phyloP scores from a whole-genome alignment of 2,888 invertebrate genomes.

The Allacma fusca region DNA sequence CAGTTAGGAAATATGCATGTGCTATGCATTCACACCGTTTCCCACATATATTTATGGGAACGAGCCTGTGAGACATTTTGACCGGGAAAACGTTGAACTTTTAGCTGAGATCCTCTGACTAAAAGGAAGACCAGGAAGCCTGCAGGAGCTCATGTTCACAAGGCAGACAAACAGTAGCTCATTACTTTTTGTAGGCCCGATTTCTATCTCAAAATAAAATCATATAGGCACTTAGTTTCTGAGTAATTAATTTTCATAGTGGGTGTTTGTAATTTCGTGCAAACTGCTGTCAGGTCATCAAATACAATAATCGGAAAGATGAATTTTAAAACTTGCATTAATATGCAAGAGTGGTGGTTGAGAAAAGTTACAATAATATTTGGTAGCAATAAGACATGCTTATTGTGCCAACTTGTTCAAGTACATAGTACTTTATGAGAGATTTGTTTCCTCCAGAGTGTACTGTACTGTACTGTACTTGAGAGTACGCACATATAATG shows the following conservation, averaged over 20 bases:
- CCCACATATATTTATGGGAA: too few species aligned
- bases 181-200: neutral
- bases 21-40: too few species aligned
- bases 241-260: neutral
- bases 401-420: neutral
- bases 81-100: too few species aligned
- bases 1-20: too few species aligned
- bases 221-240: neutral
- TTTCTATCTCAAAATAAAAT: neutral
- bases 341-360: neutral
- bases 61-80: too few species aligned
- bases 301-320: neutral
- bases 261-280: neutral
- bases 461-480: too few species aligned
- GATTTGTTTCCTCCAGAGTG: too few species aligned
- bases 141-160: too few species aligned
- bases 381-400: neutral
- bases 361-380: neutral
- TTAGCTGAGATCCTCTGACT: too few species aligned
- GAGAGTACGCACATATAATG: too few species aligned
- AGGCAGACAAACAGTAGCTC: too few species aligned
- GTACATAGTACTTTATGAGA: neutral
- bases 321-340: neutral
- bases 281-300: conserved; percentile 1
- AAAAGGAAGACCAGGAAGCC: too few species aligned